These are phyloP conservation scores for Epizoanthus illoricatus DNA, from an alignment of 92 coral and sea anemone species.

Conservation along the genomic window DNA sequence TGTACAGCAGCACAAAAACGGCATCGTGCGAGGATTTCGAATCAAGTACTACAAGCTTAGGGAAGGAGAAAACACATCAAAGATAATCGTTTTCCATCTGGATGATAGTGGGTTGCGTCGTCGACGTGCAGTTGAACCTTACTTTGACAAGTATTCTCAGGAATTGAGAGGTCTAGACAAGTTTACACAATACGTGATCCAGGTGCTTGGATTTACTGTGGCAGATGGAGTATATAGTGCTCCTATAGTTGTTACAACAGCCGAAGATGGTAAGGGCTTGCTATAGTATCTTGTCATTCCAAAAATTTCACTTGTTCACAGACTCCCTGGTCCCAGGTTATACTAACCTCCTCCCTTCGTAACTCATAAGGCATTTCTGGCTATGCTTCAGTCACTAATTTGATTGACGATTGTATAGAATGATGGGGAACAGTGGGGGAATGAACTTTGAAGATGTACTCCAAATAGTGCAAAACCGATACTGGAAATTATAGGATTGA, in stretches of 20 bases:
- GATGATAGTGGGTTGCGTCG: background rate
- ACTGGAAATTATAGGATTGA: too few species aligned
- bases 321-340: too few species aligned
- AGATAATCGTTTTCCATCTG: background rate
- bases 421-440: too few species aligned
- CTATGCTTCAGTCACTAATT: too few species aligned
- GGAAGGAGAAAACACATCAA: constrained; percentile 12
- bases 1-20: background rate
- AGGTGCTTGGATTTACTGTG: constrained; percentile 52
- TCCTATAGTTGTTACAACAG: constrained; percentile 52
- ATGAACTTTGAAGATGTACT: too few species aligned
- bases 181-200: constrained; percentile 55
- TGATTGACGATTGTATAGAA: too few species aligned
- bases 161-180: constrained; percentile 52
- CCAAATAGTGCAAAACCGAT: too few species aligned
- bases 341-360: too few species aligned
- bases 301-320: background rate
- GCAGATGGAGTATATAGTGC: constrained; percentile 60
- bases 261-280: constrained; percentile 63
- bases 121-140: constrained; percentile 18
- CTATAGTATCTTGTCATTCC: too few species aligned
- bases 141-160: constrained; percentile 20
- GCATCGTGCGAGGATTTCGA: constrained; percentile 21
- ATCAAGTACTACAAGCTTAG: constrained; percentile 17
- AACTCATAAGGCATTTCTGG: too few species aligned